Base-by-base conservation (phyloP, 2,113 vertebrate species). In the Nyctereutes procyonoides region DNA sequence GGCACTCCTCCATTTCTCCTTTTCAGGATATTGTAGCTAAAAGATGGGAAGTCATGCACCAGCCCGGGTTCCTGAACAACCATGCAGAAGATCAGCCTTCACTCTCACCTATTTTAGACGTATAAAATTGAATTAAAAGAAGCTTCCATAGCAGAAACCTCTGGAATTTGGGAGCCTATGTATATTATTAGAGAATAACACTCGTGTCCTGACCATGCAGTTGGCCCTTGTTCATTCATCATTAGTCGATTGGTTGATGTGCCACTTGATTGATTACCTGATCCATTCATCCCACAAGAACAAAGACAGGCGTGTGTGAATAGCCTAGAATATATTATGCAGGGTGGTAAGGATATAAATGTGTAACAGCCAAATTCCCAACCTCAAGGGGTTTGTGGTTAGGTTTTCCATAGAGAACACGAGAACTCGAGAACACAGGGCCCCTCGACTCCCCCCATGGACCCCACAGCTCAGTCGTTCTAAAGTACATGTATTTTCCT, bases 361-460 rank as follows among this genome's bases (percentile, higher is more conserved):
- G 28, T 12, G 2, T 5, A 22, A n/a, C 1, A 53, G 10, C 20
- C 20, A 38, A 0, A 15, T 14, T n/a, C 24, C 30, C n/a, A 48
- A 6, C 16, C 30, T 32, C 8, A 3, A 69, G 48, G 4, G 43
- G 32, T 26, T 60, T 20, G 24, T 1, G 0, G 4, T 5, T 51
- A 17, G 0, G 0, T 51, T 60, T 56, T 10, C 56, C 30, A 0
- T 0, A 32, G 10, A 3, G 4, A 10, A 55, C 4, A 7, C 43
- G 43, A 43, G 43, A 43, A 43, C 43, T 43, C 1, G 10, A 3
- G 4, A 10, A 55, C 4, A 7, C 71, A 56, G 63, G 26, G 2
- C 16, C 1, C 16, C 22, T 5, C 11, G 12, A 76, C 5, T 2
- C 9, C 0, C 38, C 7, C 16, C n/a, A 12, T 0, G 17, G 19